A percentile compares a stretch with the other conserved stretches of the same genome.
phyloP scores from a whole-genome alignment of 2,113 vertebrate species.

The Cyprinodon variegatus region DNA sequence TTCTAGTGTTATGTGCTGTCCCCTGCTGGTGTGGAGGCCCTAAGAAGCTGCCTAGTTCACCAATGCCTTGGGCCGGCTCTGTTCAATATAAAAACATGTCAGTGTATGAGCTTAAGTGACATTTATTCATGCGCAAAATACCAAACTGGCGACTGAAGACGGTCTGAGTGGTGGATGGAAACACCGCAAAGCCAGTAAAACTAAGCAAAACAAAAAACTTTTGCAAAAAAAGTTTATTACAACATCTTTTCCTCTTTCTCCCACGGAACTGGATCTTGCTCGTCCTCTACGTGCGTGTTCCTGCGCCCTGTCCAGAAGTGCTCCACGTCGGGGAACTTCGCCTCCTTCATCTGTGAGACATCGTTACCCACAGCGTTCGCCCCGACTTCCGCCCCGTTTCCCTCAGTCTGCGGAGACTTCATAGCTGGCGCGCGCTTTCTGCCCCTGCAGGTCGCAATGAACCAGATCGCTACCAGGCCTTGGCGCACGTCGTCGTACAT shows the following conservation, averaged over 20 bases:
- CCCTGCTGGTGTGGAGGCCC: background rate
- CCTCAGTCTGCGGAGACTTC: conserved; percentile 47
- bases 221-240: conserved; percentile 30
- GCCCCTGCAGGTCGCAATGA: conserved; percentile 55
- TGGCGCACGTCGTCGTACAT: conserved; percentile 80
- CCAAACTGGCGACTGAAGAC: conserved; percentile 32
- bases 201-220: background rate
- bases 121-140: conserved; percentile 48
- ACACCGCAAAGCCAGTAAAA: background rate
- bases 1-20: background rate
- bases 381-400: conserved; percentile 64
- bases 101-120: conserved; percentile 38
- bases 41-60: background rate
- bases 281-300: conserved; percentile 73
- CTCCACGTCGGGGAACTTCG: conserved; percentile 80
- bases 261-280: conserved; percentile 83
- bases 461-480: conserved; percentile 65
- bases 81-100: conserved; percentile 30
- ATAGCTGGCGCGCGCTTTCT: conserved; percentile 15
- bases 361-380: conserved; percentile 56
- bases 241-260: conserved; percentile 77
- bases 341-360: conserved; percentile 32
- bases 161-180: conserved; percentile 30
- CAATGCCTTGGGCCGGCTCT: background rate
- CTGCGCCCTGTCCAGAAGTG: conserved; percentile 84